Base-by-base conservation (phyloP, 1,140 invertebrate species). In the Pseudomyrmex concolor region DNA sequence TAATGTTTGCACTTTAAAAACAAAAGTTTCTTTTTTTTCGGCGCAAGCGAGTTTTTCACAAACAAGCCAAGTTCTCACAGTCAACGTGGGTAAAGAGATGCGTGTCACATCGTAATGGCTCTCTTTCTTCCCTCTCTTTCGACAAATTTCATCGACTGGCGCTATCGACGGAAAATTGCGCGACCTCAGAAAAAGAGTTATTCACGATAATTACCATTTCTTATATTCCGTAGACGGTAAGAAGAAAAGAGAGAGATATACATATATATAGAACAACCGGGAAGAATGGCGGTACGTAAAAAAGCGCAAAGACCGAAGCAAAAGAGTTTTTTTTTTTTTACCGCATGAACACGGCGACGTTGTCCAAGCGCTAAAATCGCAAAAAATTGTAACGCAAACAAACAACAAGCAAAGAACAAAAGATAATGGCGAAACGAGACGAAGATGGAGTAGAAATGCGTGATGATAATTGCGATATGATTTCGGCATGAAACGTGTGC, bases 301-400 rank as follows among this genome's bases (percentile, higher is more conserved):
- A 34, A 34, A 34, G 34, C 19, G 13, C 19, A 15, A 70, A 80
- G 66, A 25, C 57, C 10, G 10, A 70, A 54, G 70, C 70, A 80
- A 50, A 17, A 60, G 70, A n/a, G 59, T 8, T 80, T 80, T 48
- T 80, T 70, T 3, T 80, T 80, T 59, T 80, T 70, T 70, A 70
- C 59, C 50, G 22, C 67, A 34, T 50, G 13, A 78, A 25, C 25
- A 19, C 34, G 34, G 34, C 43, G 4, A 48, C 12, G 34, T 22
- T 59, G 54, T 4, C 22, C 15, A 59, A 22, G 54, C 19, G 19
- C 12, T 48, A 7, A 7, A 3, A 13, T 17, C 19, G 8, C n/a
- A 19, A 68, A 70, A 8, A 50, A 45, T 0, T 1, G 5, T 55
- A 67, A 78, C 25, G 25, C 45, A 78, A 67, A 43, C 25, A 0